Base-by-base conservation (phyloP, 1,140 invertebrate genomes). In the Lepeophtheirus salmonis region DNA sequence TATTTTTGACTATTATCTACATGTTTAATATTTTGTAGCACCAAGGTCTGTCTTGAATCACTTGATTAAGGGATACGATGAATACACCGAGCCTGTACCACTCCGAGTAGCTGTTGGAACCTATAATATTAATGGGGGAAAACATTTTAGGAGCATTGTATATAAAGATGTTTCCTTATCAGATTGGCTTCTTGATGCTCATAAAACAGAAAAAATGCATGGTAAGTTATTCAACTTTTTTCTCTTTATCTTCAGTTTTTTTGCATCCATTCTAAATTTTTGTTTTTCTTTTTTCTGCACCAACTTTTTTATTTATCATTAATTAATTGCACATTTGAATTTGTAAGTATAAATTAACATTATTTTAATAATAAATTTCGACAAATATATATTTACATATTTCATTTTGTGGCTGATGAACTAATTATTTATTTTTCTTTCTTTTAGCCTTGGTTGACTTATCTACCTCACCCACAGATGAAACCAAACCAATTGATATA, bases 101-200 rank as follows among this genome's bases (percentile, higher is more conserved):
- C 73, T 95, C 1, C 75, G 85, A 26, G 78, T 99, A 2, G 83
- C 84, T 57, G 81, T 95, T 53, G 94, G 89, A 12, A 99, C 96
- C 1, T 99, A 97, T 72, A 99, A 99, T 73, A 95, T 99, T 0
- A 99, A 99, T 74, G 96, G 96, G 26, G 95, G 95, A 20, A 97
- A 96, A 72, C 90, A 96, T 74, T 97, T 97, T 68, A 80, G 91
- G 64, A 96, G 89, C 71, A 82, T 98, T 52, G 91, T 88, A 13
- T 96, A 94, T 68, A 95, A 94, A 73, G 65, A 25, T 6, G 22
- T 62, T 25, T 60, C 24, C 50, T 13, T 30, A 53, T 24, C 51
- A 17, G 26, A 58, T 30, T 59, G 30, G 50, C 59, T 56, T 52
- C 26, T 52, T 17, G 21, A 55, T 18, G 51, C 52, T 55, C 60